A percentile compares a stretch with the other conserved stretches of the same genome.
phyloP scores from a whole-genome alignment of 2,888 invertebrate genomes.

The Nemotelus nigrinus region DNA sequence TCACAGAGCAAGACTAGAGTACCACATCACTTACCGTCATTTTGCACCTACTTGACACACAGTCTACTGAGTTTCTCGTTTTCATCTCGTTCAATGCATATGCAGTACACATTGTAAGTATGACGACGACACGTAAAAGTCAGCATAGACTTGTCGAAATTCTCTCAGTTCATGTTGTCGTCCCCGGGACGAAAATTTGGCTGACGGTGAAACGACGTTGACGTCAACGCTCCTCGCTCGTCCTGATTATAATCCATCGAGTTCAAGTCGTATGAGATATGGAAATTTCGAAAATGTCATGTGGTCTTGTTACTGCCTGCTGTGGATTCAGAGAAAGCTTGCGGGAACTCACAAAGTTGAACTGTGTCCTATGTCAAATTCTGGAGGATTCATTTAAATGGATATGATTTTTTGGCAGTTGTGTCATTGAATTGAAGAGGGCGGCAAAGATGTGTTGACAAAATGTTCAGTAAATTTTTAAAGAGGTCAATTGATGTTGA shows the following conservation, averaged over 20 bases:
- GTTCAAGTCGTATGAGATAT: background rate
- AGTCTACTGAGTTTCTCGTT: too few species aligned
- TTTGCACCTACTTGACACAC: conserved; percentile 45
- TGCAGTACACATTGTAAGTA: background rate
- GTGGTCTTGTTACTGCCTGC: background rate
- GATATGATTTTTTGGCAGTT: too few species aligned
- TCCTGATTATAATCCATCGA: conserved; percentile 10
- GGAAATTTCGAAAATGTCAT: conserved; percentile 8
- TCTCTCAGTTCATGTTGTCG: background rate
- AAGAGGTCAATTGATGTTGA: too few species aligned
- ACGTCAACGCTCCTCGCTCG: background rate
- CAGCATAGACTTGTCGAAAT: background rate
- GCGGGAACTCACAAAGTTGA: background rate
- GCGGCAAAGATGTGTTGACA: too few species aligned
- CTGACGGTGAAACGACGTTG: too few species aligned
- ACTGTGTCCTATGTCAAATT: too few species aligned
- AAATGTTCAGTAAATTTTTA: too few species aligned
- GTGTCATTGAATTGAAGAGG: too few species aligned
- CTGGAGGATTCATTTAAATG: too few species aligned
- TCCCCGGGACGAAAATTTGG: too few species aligned
- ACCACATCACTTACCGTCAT: conserved; percentile 43
- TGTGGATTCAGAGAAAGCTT: background rate
- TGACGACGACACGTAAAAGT: background rate
- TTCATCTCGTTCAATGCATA: too few species aligned
- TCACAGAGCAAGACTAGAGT: background rate